These are phyloP conservation scores for Heterotilapia buettikoferi DNA, from an alignment of 2,113 vertebrate species.

Conservation along the genomic window DNA sequence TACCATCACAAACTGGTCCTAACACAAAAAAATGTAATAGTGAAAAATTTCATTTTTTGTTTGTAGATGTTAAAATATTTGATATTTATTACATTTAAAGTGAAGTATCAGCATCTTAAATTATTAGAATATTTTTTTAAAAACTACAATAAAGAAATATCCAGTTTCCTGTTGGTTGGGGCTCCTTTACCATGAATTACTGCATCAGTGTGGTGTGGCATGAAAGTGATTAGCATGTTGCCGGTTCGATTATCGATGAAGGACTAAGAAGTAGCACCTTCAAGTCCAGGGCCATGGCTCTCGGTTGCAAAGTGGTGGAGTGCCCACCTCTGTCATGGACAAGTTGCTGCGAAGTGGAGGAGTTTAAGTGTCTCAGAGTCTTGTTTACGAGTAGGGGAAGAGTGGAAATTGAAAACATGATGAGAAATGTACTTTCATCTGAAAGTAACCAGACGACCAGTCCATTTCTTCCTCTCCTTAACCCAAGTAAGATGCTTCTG, in stretches of 20 bases:
- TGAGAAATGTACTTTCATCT: not conserved
- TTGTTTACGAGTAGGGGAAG: not conserved
- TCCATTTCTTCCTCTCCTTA: not conserved
- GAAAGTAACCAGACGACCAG: not conserved
- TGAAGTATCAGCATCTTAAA: not conserved
- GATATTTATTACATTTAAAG: not conserved
- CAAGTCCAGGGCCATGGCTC: not conserved
- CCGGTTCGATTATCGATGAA: accelerated
- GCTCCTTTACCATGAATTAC: not conserved
- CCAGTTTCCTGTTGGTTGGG: not conserved
- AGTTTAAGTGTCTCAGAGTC: not conserved
- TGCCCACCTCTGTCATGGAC: not conserved
- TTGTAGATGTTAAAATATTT: not conserved
- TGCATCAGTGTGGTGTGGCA: not conserved
- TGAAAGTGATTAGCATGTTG: not conserved
- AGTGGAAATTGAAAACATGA: not conserved
- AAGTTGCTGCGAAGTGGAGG: accelerated
- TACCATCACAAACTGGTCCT: not conserved
- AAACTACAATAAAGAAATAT: not conserved
- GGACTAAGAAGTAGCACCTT: not conserved
- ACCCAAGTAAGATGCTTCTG: not conserved
- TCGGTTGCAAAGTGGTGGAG: not conserved
- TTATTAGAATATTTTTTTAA: not conserved
- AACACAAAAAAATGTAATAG: not conserved
- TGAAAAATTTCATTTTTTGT: not conserved